phyloP scores from a whole-genome alignment of 2,113 vertebrate genomes.

The Psittacula cyanocephala region DNA sequence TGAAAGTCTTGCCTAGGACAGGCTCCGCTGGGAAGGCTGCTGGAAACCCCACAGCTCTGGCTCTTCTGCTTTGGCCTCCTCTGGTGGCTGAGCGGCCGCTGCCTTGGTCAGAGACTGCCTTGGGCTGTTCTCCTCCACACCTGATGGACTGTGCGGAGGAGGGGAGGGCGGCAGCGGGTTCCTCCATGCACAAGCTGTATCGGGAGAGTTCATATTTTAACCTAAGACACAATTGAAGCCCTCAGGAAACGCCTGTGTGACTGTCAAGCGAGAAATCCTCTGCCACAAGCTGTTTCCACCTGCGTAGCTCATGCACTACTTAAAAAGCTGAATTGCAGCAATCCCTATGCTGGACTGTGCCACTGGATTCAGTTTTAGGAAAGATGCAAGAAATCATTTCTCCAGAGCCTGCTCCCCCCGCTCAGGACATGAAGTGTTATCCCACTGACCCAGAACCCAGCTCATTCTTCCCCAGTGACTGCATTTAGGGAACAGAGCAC shows the following conservation, averaged over 20 bases:
- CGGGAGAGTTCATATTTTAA: neutral
- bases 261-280: neutral
- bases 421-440: neutral
- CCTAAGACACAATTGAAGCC: neutral
- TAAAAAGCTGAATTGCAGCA: neutral
- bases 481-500: neutral
- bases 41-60: neutral
- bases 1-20: neutral
- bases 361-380: neutral
- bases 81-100: neutral
- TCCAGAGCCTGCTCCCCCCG: neutral
- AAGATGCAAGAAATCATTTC: neutral
- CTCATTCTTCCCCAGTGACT: neutral
- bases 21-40: neutral
- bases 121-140: rapidly evolving
- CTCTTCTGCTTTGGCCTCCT: neutral
- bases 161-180: rapidly evolving
- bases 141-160: neutral
- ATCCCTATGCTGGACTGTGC: neutral
- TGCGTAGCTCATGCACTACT: rapidly evolving
- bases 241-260: neutral
- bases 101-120: neutral
- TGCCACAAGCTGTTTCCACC: neutral
- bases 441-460: neutral
- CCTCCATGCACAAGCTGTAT: neutral